Percentiles rank a stretch among this genome's conserved stretches.
phyloP scores from a whole-genome alignment of 1,140 invertebrate species.

The Mizuhopecten yessoensis region DNA sequence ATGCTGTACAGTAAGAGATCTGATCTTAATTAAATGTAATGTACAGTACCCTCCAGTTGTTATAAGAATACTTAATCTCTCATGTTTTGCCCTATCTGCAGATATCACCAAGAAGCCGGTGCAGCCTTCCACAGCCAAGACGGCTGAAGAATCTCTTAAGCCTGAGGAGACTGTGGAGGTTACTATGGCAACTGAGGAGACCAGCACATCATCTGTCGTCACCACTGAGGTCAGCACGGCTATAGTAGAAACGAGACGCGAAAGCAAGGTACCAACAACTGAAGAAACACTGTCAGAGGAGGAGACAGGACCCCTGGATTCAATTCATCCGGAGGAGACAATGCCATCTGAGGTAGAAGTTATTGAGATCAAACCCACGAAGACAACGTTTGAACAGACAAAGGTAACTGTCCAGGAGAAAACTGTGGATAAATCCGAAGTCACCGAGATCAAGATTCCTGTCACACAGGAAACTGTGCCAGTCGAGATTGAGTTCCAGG shows the following conservation, averaged over 20 bases:
- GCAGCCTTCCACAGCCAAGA: background rate
- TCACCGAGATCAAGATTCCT: slow-evolving; percentile 60
- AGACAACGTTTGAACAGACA: slow-evolving; percentile 61
- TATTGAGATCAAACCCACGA: slow-evolving; percentile 61
- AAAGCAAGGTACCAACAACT: background rate
- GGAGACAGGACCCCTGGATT: background rate
- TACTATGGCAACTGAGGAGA: slow-evolving; percentile 58
- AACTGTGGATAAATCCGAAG: slow-evolving; percentile 63
- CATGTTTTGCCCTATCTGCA: no score
- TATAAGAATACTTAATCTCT: no score
- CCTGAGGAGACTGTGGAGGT: background rate
- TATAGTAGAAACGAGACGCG: slow-evolving; percentile 63
- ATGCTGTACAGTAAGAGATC: no score
- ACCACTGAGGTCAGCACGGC: slow-evolving; percentile 64
- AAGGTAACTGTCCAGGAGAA: slow-evolving; percentile 65
- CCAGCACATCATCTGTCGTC: slow-evolving; percentile 64
- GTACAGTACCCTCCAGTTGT: no score
- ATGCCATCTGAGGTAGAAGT: slow-evolving; percentile 50
- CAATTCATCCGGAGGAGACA: slow-evolving; percentile 56
- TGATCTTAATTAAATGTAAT: no score
- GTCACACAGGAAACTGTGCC: background rate
- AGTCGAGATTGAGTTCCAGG: slow-evolving; percentile 3
- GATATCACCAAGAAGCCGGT: background rate
- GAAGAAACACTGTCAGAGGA: slow-evolving; percentile 29
- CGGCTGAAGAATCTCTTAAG: slow-evolving; percentile 28